These are phyloP conservation scores for Marcusenius ussheri DNA, from an alignment of 2,113 vertebrate genomes.

Conservation along the genomic window DNA sequence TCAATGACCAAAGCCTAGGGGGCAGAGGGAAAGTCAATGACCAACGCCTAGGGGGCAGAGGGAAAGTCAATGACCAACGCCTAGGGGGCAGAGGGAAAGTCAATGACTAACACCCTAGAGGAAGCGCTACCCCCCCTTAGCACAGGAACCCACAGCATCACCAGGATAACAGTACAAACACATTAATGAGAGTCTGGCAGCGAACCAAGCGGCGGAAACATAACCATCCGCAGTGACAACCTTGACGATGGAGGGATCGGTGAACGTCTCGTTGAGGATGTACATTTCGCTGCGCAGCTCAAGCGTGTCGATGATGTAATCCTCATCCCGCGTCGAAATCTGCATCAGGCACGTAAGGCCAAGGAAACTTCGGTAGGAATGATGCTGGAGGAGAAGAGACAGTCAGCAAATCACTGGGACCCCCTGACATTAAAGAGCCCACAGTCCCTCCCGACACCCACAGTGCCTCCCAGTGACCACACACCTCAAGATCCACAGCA, in stretches of 20 bases:
- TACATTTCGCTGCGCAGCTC: slow-evolving; percentile 83
- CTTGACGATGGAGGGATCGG: slow-evolving; percentile 83
- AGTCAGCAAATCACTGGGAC: not conserved
- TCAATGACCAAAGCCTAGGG: too few relatives aligned
- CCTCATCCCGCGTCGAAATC: slow-evolving; percentile 85
- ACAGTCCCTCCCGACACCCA: not conserved
- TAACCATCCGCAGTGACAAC: slow-evolving; percentile 54
- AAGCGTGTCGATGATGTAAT: slow-evolving; percentile 85
- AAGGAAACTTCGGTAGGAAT: slow-evolving; percentile 90
- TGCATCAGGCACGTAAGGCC: slow-evolving; percentile 93
- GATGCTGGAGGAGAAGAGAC: slow-evolving; percentile 63
- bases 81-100: slow-evolving; percentile 41
- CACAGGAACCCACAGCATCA: not conserved
- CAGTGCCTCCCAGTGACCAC: not conserved
- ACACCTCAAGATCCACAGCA: slow-evolving; percentile 90
- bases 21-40: too few relatives aligned
- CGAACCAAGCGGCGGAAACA: not conserved
- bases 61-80: too few relatives aligned
- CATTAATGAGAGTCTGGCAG: not conserved
- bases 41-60: too few relatives aligned
- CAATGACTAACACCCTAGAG: not conserved
- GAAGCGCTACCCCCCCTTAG: not conserved
- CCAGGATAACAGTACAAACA: not conserved
- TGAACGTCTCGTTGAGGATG: slow-evolving; percentile 89
- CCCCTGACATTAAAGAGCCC: not conserved